Evolutionary conservation across 2,797 vertebrate species (phyloP).

Genomic region (Dryobates pubescens): DNA sequence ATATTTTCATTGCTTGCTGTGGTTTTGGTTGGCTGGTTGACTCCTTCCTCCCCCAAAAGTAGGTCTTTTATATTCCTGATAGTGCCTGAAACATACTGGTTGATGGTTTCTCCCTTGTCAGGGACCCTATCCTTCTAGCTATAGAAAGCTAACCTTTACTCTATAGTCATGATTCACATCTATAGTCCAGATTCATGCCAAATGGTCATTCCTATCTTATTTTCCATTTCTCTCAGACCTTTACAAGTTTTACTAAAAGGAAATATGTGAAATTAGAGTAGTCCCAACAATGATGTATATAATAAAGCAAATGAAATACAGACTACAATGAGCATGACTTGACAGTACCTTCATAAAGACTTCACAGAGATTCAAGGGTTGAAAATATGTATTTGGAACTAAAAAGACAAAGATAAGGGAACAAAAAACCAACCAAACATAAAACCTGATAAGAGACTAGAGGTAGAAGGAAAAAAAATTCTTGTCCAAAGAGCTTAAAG

Average conservation of each 20-base stretch:
- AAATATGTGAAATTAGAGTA: not conserved
- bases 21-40: not conserved
- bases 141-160: not conserved
- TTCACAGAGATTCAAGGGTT: not conserved
- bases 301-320: not conserved
- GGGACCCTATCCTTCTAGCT: not conserved
- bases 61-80: not conserved
- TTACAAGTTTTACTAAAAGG: not conserved
- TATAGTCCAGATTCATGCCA: not conserved
- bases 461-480: not conserved
- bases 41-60: not conserved
- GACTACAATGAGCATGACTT: not conserved
- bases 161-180: not conserved
- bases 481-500: not conserved
- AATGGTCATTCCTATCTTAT: not conserved
- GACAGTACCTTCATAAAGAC: not conserved
- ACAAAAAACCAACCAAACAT: not conserved
- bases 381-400: not conserved
- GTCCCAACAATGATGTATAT: not conserved
- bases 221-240: not conserved
- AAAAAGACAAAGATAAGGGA: not conserved
- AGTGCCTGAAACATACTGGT: not conserved
- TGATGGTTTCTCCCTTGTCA: not conserved
- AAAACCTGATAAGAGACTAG: not conserved
- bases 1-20: not conserved